Conservation (phyloP, 64 coral and sea anemone species). For the Anthopleura sola region DNA sequence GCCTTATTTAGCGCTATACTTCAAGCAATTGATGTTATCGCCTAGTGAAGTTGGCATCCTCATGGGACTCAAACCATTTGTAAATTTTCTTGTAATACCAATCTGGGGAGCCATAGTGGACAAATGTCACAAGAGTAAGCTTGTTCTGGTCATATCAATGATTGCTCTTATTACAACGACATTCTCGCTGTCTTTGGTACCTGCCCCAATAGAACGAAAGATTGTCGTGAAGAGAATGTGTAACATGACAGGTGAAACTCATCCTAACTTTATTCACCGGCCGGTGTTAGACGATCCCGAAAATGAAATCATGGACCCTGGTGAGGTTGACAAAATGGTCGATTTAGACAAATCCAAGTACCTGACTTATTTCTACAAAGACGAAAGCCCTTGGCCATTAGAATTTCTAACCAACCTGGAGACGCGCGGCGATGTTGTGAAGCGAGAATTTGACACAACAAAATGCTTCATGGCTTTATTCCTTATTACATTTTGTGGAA, state of each 20-base stretch:
- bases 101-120: conserved; percentile 99
- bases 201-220: conserved; percentile 75
- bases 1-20: conserved; percentile 94
- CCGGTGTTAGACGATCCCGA: conserved; percentile 80
- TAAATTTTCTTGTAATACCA: conserved; percentile 98
- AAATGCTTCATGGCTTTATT: conserved; percentile 87
- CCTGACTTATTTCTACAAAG: conserved; percentile 75
- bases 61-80: conserved; percentile 98
- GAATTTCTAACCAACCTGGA: conserved; percentile 72
- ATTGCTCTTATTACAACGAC: conserved; percentile 87
- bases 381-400: conserved; percentile 84
- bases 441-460: conserved; percentile 72
- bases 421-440: conserved; percentile 31
- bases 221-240: conserved; percentile 79
- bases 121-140: conserved; percentile 91
- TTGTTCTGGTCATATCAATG: conserved; percentile 88
- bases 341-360: conserved; percentile 57
- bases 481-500: conserved; percentile 94
- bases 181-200: conserved; percentile 84
- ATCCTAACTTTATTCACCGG: conserved; percentile 63
- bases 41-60: conserved; percentile 98
- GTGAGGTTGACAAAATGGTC: conserved; percentile 96
- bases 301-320: conserved; percentile 72
- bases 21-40: conserved; percentile 94
- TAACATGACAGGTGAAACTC: conserved; percentile 45